Conservation (phyloP, 2,113 vertebrate genomes). For the Grammomys dolichurus region DNA sequence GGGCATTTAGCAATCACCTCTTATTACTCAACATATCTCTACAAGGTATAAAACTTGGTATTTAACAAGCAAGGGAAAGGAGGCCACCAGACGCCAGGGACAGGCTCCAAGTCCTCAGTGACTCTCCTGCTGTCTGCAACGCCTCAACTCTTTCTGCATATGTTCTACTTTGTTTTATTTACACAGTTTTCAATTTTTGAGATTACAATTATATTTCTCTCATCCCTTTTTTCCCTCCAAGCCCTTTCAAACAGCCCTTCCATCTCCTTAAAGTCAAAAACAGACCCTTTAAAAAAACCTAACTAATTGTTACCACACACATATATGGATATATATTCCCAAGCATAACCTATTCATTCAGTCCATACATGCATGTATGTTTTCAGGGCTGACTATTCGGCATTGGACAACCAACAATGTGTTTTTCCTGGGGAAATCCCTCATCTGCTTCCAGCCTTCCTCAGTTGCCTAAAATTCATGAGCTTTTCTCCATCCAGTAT, state of each 20-base stretch:
- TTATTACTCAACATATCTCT: background rate
- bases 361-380: background rate
- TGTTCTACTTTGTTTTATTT: constrained; percentile 1
- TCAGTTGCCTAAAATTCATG: background rate
- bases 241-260: background rate
- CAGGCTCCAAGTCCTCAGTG: background rate
- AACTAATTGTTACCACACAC: background rate
- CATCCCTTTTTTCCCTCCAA: background rate
- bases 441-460: background rate
- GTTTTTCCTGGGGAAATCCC: background rate
- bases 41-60: background rate
- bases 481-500: background rate
- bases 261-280: background rate
- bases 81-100: background rate
- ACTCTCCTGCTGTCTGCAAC: background rate
- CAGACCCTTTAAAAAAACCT: too few relatives aligned
- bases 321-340: background rate
- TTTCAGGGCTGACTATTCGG: background rate
- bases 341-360: background rate
- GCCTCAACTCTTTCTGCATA: background rate
- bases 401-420: background rate
- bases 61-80: background rate
- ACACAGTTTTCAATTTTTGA: background rate
- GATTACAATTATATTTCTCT: background rate
- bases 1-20: background rate